Percentiles rank a stretch among this genome's conserved stretches.
Evolutionary conservation across 2,113 vertebrate species (phyloP).

Genomic region (Entosphenus tridentatus): DNA sequence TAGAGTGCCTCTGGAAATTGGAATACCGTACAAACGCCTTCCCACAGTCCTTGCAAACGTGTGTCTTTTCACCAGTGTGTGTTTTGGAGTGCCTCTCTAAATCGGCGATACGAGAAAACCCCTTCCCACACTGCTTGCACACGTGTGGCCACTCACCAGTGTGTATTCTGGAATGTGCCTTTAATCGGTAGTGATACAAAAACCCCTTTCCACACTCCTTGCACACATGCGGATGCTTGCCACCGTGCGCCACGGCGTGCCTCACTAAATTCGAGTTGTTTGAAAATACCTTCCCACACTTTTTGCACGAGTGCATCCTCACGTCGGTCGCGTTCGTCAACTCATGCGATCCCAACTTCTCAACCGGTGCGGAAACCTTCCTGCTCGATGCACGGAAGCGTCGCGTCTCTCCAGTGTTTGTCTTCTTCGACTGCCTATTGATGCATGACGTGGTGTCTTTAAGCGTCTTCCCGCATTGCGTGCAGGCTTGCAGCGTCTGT

Average conservation of each 20-base stretch:
- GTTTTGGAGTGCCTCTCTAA: not conserved
- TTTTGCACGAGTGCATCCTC: not conserved
- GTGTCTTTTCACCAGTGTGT: constrained; percentile 2
- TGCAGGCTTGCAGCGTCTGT: too few species aligned
- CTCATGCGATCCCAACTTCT: too few species aligned
- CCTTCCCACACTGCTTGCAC: not conserved
- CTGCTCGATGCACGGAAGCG: too few species aligned
- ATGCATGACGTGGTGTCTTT: too few species aligned
- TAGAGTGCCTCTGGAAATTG: not conserved
- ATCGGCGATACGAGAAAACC: not conserved
- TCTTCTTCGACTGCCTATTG: too few species aligned
- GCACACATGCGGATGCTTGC: not conserved
- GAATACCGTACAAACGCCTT: not conserved
- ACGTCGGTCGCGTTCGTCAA: not conserved
- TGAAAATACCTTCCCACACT: constrained; percentile 2
- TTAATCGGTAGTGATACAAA: not conserved
- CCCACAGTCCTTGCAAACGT: constrained; percentile 3
- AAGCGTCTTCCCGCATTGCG: too few species aligned
- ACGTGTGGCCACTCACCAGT: not conserved
- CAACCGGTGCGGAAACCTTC: too few species aligned
- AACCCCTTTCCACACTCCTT: constrained; percentile 3
- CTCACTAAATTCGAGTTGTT: not conserved
- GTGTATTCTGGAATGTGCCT: constrained; percentile 1
- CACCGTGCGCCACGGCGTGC: not conserved
- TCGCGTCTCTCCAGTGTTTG: too few species aligned